phyloP scores from a whole-genome alignment of 2,113 vertebrate species.

The Cynocephalus volans region DNA sequence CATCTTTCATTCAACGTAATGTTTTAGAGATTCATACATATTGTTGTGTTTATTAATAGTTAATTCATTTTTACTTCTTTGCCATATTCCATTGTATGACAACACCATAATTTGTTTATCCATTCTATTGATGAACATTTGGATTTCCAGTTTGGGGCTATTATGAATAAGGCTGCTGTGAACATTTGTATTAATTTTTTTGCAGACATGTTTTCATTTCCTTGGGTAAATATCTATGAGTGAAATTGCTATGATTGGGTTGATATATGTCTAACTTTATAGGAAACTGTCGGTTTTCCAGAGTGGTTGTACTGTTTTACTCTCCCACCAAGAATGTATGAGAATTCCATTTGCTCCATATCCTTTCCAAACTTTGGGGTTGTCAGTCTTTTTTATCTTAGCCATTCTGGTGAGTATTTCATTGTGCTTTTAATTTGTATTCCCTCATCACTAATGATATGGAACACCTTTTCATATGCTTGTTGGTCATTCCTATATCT shows the following conservation, averaged over 20 bases:
- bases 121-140: slow-evolving; percentile 28
- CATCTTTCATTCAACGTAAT: neutral
- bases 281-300: slow-evolving; percentile 20
- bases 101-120: neutral
- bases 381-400: neutral
- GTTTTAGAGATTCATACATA: neutral
- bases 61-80: slow-evolving; percentile 26
- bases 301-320: neutral
- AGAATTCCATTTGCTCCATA: neutral
- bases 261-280: slow-evolving; percentile 12
- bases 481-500: neutral
- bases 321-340: neutral
- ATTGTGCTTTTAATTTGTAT: neutral
- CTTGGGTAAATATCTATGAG: neutral
- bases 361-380: neutral
- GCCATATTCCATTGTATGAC: neutral
- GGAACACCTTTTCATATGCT: neutral
- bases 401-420: neutral
- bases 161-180: slow-evolving; percentile 1
- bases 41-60: neutral
- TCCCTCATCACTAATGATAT: no score
- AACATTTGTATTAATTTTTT: neutral
- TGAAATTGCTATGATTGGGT: slow-evolving; percentile 12
- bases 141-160: neutral
- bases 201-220: slow-evolving; percentile 7